phyloP scores from a whole-genome alignment of 1,140 invertebrate genomes.

The Neodiprion pinetum region DNA sequence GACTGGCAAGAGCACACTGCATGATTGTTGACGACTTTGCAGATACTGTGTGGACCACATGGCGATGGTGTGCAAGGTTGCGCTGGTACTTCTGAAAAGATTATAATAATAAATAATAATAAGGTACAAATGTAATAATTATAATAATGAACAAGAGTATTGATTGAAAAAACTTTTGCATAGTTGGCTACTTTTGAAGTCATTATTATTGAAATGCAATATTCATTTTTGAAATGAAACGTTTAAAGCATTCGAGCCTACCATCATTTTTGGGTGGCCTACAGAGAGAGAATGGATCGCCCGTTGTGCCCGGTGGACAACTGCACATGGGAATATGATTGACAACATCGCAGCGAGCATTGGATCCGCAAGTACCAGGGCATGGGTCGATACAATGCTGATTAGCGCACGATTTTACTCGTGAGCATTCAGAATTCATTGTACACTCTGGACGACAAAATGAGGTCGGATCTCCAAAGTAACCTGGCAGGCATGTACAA shows the following conservation, averaged over 20 bases:
- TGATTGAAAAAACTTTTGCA: constrained; percentile 7
- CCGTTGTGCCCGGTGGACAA: constrained; percentile 71
- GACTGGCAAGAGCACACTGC: constrained; percentile 73
- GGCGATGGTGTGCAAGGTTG: constrained; percentile 64
- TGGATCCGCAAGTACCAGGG: constrained; percentile 76
- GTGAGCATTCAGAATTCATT: constrained; percentile 81
- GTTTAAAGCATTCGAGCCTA: constrained; percentile 17
- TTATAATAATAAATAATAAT: not conserved
- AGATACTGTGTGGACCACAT: constrained; percentile 63
- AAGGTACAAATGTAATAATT: constrained; percentile 35
- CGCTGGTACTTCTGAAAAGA: constrained; percentile 25
- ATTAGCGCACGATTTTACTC: constrained; percentile 75
- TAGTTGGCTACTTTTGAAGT: constrained; percentile 13
- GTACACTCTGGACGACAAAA: constrained; percentile 84
- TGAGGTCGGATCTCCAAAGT: constrained; percentile 73
- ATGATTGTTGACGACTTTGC: constrained; percentile 57
- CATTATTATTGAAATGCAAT: constrained; percentile 7
- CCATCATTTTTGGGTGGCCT: constrained; percentile 50
- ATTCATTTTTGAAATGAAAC: constrained; percentile 3
- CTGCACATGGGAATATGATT: constrained; percentile 80
- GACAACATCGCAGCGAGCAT: constrained; percentile 77
- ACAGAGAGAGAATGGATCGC: constrained; percentile 81
- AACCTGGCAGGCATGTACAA: constrained; percentile 79
- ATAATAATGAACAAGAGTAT: too few species aligned
- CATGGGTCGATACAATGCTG: constrained; percentile 81